A percentile compares a stretch with the other conserved stretches of the same genome.
Conservation (phyloP, 2,113 vertebrate genomes). For the Elanoides forficatus region DNA sequence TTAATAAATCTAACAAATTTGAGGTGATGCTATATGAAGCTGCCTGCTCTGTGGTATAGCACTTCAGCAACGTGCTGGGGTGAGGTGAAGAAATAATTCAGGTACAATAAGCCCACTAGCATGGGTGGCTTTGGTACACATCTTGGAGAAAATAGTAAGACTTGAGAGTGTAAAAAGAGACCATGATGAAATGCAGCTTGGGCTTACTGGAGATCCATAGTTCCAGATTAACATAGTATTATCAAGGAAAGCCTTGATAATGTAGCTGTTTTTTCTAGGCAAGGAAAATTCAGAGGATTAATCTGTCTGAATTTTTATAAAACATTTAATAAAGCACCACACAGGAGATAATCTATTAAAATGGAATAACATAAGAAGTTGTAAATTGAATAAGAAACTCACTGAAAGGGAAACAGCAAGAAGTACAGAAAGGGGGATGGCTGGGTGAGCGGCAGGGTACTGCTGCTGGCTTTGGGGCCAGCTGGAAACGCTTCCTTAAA, state of each 20-base stretch:
- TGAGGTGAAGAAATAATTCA: not conserved
- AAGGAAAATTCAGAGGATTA: not conserved
- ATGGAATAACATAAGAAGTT: not conserved
- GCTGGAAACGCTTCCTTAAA: too few species aligned
- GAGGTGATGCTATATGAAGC: not conserved
- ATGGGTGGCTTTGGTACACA: not conserved
- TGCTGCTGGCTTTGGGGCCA: not conserved
- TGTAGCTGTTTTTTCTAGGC: not conserved
- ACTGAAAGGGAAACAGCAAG: not conserved
- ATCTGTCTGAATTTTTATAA: not conserved
- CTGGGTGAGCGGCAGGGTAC: rapidly evolving
- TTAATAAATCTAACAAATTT: not conserved
- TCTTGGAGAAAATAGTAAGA: not conserved
- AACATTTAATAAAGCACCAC: not conserved
- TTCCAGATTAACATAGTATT: not conserved
- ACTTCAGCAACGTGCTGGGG: not conserved
- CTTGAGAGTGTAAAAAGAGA: not conserved
- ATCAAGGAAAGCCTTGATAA: not conserved
- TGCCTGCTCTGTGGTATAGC: not conserved
- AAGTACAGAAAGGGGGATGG: rapidly evolving
- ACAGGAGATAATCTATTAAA: not conserved
- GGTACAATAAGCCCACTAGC: not conserved
- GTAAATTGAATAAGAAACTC: not conserved
- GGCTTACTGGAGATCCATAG: not conserved
- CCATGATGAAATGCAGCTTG: not conserved